Evolutionary conservation across 2,113 vertebrate genomes (phyloP).

Genomic region (Pachypanchax playfairii): DNA sequence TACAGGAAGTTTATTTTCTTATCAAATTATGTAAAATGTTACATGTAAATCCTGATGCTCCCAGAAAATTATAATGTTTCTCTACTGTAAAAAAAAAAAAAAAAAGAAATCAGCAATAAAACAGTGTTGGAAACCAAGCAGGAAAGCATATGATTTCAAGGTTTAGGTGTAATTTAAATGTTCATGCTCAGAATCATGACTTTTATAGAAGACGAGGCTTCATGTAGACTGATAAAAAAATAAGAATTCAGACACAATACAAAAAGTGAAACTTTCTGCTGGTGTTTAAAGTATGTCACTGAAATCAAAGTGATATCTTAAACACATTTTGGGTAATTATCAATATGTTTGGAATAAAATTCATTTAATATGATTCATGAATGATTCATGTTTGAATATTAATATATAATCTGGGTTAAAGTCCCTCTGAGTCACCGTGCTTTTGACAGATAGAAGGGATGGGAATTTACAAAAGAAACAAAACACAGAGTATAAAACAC

Average conservation of each 20-base stretch:
- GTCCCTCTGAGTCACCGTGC: slow-evolving; percentile 12
- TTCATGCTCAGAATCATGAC: not conserved
- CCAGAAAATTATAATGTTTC: too few species aligned
- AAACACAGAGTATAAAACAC: slow-evolving; percentile 26
- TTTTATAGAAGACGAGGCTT: not conserved
- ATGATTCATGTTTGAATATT: slow-evolving; percentile 19
- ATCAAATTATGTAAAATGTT: too few species aligned
- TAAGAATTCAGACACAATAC: too few species aligned
- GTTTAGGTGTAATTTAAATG: not conserved
- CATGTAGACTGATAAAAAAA: too few species aligned
- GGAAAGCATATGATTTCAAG: not conserved
- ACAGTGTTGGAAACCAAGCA: too few species aligned
- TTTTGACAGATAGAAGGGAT: slow-evolving; percentile 12
- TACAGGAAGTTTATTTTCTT: too few species aligned
- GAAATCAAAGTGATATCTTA: too few species aligned
- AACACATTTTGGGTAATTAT: not conserved
- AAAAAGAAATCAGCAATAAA: too few species aligned
- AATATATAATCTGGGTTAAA: slow-evolving; percentile 38
- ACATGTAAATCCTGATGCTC: too few species aligned
- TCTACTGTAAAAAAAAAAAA: not conserved
- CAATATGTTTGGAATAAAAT: not conserved
- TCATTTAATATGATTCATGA: slow-evolving; percentile 3
- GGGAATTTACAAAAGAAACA: slow-evolving; percentile 25
- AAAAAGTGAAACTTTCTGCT: too few species aligned
- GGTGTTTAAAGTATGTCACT: too few species aligned